Conservation (phyloP, 2,113 vertebrate species). For the Myotis yumanensis region DNA sequence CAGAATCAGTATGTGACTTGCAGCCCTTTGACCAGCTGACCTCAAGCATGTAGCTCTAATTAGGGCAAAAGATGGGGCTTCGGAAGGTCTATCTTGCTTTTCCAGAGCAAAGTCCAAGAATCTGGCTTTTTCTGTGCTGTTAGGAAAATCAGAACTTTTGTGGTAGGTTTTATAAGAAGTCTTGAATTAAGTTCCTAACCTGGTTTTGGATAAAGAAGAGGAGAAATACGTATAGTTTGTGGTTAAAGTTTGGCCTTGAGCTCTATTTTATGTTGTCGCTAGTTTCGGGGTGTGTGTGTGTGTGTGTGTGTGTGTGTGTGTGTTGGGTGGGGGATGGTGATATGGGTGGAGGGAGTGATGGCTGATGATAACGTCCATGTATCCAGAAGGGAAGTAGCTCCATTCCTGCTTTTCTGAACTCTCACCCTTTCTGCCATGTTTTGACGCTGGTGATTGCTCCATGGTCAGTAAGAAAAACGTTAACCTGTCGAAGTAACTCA, state of each 20-base stretch:
- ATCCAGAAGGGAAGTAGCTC: neutral
- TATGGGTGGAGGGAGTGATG: neutral
- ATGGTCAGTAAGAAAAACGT: neutral
- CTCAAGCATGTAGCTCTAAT: neutral
- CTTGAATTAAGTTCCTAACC: neutral
- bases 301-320: too few relatives aligned
- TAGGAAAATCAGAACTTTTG: neutral
- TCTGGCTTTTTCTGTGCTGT: neutral
- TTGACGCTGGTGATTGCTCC: neutral
- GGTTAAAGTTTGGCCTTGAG: neutral
- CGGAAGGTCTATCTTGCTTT: neutral
- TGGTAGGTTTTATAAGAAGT: neutral
- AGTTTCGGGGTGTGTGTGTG: neutral
- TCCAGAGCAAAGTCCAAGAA: neutral
- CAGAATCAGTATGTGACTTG: neutral
- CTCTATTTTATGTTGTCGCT: neutral
- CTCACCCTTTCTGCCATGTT: neutral
- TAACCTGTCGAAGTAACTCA: constrained; percentile 19
- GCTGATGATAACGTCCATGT: neutral
- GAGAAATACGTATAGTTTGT: neutral
- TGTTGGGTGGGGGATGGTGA: neutral
- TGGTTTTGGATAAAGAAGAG: constrained; percentile 7
- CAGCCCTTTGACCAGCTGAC: neutral
- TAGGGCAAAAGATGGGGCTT: neutral
- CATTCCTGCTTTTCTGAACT: neutral